A percentile compares a stretch with the other conserved stretches of the same genome.
These are phyloP conservation scores for Drosophila dives DNA, from an alignment of 2,888 invertebrate genomes.

Conservation along the genomic window DNA sequence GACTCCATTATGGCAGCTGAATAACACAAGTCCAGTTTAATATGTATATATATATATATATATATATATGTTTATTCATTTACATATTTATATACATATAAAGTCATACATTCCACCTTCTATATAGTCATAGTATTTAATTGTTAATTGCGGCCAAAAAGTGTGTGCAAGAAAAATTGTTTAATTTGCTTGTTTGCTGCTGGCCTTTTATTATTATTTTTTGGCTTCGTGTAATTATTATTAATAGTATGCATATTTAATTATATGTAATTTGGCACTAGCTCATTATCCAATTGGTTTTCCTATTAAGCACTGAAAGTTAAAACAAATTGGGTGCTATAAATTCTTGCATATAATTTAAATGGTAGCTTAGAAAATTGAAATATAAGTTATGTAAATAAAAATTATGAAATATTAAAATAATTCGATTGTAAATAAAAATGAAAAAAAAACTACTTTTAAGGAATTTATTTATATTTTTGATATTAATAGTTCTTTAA, in stretches of 20 bases:
- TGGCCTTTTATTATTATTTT: neutral
- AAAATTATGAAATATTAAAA: too few relatives aligned
- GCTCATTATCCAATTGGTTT: conserved; percentile 11
- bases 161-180: conserved; percentile 42
- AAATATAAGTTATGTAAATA: too few relatives aligned
- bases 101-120: neutral
- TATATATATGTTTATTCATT: neutral
- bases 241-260: conserved; percentile 37
- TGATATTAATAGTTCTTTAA: neutral
- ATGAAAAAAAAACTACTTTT: neutral
- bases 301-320: conserved; percentile 17
- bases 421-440: neutral
- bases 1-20: conserved; percentile 40
- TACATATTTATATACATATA: neutral
- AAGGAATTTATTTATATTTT: neutral
- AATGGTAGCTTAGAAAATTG: neutral
- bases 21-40: neutral
- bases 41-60: neutral
- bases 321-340: conserved; percentile 13
- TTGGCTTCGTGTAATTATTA: conserved; percentile 35
- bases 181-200: conserved; percentile 10
- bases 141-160: neutral
- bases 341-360: neutral
- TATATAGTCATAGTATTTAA: neutral
- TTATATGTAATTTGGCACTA: conserved; percentile 24